Conservation (phyloP, 2,888 invertebrate species). For the Agelastica alni region DNA sequence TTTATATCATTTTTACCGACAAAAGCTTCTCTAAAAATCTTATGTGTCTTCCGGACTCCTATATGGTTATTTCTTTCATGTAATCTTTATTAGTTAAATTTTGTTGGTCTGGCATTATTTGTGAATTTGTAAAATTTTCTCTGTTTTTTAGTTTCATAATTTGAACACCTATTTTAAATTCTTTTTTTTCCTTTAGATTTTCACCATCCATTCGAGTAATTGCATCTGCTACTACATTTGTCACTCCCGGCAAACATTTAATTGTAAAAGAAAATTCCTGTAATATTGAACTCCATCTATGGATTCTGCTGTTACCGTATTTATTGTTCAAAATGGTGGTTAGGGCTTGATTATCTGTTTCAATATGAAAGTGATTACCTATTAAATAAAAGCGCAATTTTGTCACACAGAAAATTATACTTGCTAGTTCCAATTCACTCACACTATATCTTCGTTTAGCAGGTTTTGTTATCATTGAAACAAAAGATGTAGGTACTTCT, state of each 20-base stretch:
- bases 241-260: slow-evolving; percentile 9
- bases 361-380: slow-evolving; percentile 11
- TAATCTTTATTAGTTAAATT: background rate
- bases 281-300: slow-evolving; percentile 12
- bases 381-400: slow-evolving; percentile 16
- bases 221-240: slow-evolving; percentile 18
- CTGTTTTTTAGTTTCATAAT: background rate
- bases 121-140: slow-evolving; percentile 4
- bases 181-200: background rate
- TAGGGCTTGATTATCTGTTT: slow-evolving; percentile 12
- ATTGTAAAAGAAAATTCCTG: slow-evolving; percentile 15
- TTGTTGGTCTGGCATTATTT: slow-evolving; percentile 2
- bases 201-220: slow-evolving; percentile 16
- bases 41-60: background rate
- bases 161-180: background rate
- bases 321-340: slow-evolving; percentile 5
- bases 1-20: background rate
- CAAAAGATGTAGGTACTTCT: slow-evolving; percentile 10
- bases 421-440: slow-evolving; percentile 11
- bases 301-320: slow-evolving; percentile 13
- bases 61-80: background rate
- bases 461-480: slow-evolving; percentile 1
- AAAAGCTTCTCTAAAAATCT: background rate
- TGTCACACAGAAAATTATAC: slow-evolving; percentile 9
- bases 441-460: slow-evolving; percentile 7